These are phyloP conservation scores for Synergus gifuensis DNA, from an alignment of 2,888 invertebrate genomes.

Conservation along the genomic window DNA sequence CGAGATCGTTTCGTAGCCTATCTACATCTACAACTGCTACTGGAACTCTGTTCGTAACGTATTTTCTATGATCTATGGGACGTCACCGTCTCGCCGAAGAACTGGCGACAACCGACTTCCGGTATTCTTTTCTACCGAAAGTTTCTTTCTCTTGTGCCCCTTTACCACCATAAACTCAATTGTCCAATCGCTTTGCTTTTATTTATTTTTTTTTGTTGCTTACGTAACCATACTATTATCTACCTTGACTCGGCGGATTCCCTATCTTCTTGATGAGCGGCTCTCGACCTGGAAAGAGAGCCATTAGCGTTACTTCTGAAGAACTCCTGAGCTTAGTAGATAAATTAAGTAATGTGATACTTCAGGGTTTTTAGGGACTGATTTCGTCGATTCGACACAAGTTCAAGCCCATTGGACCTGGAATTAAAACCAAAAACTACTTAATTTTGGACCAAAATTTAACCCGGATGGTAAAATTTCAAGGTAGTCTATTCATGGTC, in stretches of 20 bases:
- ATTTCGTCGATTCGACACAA: no score
- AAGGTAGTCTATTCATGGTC: no score
- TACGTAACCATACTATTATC: constrained; percentile 55
- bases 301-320: not conserved
- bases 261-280: not conserved
- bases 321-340: not conserved
- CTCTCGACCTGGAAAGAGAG: constrained; percentile 34
- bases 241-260: constrained; percentile 63
- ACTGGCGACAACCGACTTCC: constrained; percentile 58
- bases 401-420: not conserved
- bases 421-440: no score
- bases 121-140: constrained; percentile 50
- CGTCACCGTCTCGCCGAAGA: constrained; percentile 48
- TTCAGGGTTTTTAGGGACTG: not conserved
- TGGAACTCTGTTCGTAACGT: constrained; percentile 50
- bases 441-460: no score
- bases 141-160: not conserved
- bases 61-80: constrained; percentile 52
- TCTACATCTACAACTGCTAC: constrained; percentile 66
- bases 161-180: not conserved
- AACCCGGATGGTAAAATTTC: no score
- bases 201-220: constrained; percentile 42
- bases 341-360: constrained; percentile 21
- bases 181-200: not conserved
- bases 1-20: constrained; percentile 61